A percentile compares a stretch with the other conserved stretches of the same genome.
Evolutionary conservation across 2,888 invertebrate species (phyloP).

Genomic region (Chalcosyrphus nemorum): DNA sequence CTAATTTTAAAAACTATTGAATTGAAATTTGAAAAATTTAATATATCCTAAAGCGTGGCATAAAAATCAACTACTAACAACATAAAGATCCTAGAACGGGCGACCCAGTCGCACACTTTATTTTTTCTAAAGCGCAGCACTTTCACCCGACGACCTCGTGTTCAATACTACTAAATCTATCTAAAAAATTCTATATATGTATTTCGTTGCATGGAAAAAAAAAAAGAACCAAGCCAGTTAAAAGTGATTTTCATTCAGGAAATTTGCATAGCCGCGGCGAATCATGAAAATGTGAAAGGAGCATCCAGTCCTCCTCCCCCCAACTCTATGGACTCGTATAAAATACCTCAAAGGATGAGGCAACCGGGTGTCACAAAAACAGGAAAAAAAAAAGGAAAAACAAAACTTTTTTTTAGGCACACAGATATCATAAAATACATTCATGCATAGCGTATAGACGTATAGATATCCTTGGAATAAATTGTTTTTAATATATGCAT

Average conservation of each 20-base stretch:
- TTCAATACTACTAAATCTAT: too few species aligned
- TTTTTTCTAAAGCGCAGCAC: too few species aligned
- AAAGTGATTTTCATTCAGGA: conserved; percentile 55
- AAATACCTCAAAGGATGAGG: neutral
- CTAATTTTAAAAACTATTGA: too few species aligned
- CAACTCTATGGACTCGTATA: neutral
- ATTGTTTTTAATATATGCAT: conserved; percentile 52
- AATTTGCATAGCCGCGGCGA: conserved; percentile 26
- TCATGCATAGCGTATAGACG: neutral
- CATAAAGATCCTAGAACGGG: too few species aligned
- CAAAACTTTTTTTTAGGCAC: neutral
- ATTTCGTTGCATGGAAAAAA: too few species aligned
- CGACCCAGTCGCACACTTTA: too few species aligned
- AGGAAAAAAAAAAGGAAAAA: neutral
- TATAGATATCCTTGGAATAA: conserved; percentile 32
- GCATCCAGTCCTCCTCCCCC: neutral
- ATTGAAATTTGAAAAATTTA: too few species aligned
- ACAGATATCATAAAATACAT: neutral
- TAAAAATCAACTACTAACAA: too few species aligned
- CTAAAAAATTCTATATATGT: too few species aligned
- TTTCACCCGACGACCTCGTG: too few species aligned
- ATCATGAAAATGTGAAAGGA: conserved; percentile 20
- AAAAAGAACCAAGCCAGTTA: conserved; percentile 30
- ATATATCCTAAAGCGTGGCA: too few species aligned
- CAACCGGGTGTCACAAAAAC: neutral